Conservation (phyloP, 35 echinoderm and acorn worm species). For the Ptychodera flava region DNA sequence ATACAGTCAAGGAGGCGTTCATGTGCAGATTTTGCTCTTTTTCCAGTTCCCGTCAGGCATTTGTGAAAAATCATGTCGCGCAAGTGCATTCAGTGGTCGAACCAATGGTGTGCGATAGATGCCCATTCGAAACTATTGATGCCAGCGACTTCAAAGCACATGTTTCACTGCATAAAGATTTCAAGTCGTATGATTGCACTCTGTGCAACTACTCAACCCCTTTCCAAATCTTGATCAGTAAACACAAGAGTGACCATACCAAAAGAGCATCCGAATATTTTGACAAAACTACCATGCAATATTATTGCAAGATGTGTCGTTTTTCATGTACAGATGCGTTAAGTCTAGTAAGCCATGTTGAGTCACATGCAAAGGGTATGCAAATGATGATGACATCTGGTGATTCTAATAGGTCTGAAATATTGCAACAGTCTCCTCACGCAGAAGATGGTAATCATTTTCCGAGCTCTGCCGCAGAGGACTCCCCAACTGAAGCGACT, state of each 20-base stretch:
- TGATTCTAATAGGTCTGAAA: no score
- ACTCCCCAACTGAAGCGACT: neutral
- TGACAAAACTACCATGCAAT: neutral
- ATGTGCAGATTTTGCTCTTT: neutral
- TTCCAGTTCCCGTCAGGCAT: neutral
- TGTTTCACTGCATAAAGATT: conserved; percentile 42
- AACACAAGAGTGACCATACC: neutral
- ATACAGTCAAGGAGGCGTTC: neutral
- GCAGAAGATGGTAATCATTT: no score
- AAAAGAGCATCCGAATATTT: neutral
- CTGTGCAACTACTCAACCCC: conserved; percentile 77
- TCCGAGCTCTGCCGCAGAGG: no score
- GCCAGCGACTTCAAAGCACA: neutral
- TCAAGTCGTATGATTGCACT: conserved; percentile 66
- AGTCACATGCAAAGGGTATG: no score
- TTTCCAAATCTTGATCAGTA: neutral
- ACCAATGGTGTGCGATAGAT: neutral
- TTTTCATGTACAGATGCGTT: neutral
- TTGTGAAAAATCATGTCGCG: neutral
- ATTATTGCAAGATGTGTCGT: neutral
- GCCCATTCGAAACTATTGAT: neutral
- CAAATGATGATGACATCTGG: no score
- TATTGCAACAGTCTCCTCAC: no score
- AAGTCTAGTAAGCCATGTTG: neutral
- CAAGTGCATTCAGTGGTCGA: neutral